Conservation (phyloP, 2,888 invertebrate genomes). For the Hypsopygia costalis region DNA sequence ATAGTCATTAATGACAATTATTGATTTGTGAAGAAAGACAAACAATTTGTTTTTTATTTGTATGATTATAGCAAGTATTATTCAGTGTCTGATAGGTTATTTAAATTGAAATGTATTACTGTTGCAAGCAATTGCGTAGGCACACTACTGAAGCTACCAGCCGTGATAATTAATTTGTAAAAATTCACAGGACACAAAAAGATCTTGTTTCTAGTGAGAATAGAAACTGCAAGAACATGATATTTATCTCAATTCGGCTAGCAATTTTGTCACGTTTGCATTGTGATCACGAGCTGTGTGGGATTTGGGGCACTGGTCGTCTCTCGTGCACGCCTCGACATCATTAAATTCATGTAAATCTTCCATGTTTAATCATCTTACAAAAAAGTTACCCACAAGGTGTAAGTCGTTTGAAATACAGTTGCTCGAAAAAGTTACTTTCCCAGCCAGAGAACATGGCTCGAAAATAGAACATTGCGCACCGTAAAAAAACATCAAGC, state of each 20-base stretch:
- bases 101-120: too few species aligned
- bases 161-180: not conserved
- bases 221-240: slow-evolving; percentile 18
- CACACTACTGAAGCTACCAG: not conserved
- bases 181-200: not conserved
- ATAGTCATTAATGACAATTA: too few species aligned
- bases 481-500: too few species aligned
- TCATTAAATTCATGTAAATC: not conserved
- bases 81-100: too few species aligned
- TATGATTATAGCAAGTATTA: too few species aligned
- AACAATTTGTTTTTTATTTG: too few species aligned
- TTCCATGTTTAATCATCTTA: not conserved
- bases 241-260: slow-evolving; percentile 26
- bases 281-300: slow-evolving; percentile 43
- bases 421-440: too few species aligned
- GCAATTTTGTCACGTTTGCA: slow-evolving; percentile 40
- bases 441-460: too few species aligned
- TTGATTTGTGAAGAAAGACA: too few species aligned
- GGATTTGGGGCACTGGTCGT: slow-evolving; percentile 35
- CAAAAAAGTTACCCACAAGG: not conserved
- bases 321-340: slow-evolving; percentile 25
- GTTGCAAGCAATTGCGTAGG: not conserved
- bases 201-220: slow-evolving; percentile 12
- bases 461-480: too few species aligned
- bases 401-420: too few species aligned